Base-by-base conservation (phyloP, 2,113 vertebrate species). In the Plestiodon gilberti region DNA sequence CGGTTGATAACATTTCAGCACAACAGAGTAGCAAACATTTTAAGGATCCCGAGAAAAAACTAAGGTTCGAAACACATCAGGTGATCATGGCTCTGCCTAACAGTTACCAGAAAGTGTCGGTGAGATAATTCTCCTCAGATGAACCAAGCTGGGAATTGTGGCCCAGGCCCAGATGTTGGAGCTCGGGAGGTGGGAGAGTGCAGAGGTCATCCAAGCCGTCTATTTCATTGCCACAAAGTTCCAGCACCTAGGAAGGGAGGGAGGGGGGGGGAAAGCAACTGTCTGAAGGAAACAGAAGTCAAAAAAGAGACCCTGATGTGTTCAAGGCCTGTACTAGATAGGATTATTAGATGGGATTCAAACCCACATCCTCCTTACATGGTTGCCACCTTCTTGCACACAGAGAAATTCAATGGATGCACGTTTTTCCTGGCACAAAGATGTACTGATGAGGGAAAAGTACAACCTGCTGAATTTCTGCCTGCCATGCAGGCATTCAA, bases 101-200 rank as follows among this genome's bases (percentile, higher is more conserved):
- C 8, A 20, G n/a, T 95, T 95, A 98, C 98, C 98, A 99, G 92
- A 96, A 93, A 6, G 77, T n/a, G 0, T 75, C 70, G 0, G 96
- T 96, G 78, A 98, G 43, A 38, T 93, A 93, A 4, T 80, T 85
- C 13, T 95, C 78, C 30, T 97, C 96, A 1, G 83, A 73, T 52
- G 90, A 89, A 22, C 94, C 95, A 0, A 93, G 89, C 9, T 98
- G 94, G 1, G 30, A 76, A 93, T 98, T 99, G 90, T 97, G 93
- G 2, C 96, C 93, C 4, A 99, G 91, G 2, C 98, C 97, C 78
- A 99, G 65, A 89, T 98, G 96, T 89, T 97, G 96, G 0, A 98
- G 95, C 4, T 3, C 5, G 0, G 95, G 97, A 18, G 96, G 97
- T 0, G 95, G 95, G 3, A 0, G 40, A 0, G 22, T 1, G 2